Conservation (phyloP, 2,888 invertebrate genomes). For the Blastobasis adustella region DNA sequence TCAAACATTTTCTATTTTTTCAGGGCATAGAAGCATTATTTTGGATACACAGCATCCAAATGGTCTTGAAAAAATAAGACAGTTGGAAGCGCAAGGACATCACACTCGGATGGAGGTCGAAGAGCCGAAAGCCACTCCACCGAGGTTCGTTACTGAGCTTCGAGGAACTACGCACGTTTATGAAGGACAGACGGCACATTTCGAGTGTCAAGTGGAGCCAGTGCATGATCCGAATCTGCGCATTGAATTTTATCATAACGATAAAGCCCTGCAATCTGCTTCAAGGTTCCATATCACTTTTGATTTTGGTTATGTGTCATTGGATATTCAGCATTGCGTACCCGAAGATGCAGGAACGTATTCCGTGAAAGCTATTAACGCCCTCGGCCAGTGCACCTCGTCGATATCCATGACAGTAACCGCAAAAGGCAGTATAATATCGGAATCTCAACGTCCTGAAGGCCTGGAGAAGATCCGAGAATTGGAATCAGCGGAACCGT, state of each 20-base stretch:
- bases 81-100: slow-evolving; percentile 91
- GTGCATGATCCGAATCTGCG: slow-evolving; percentile 92
- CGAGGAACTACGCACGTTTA: slow-evolving; percentile 90
- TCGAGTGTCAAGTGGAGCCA: slow-evolving; percentile 95
- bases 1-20: slow-evolving; percentile 18
- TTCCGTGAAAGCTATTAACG: slow-evolving; percentile 93
- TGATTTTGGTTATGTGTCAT: slow-evolving; percentile 97
- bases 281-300: slow-evolving; percentile 95
- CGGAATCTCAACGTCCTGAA: slow-evolving; percentile 95
- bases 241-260: slow-evolving; percentile 94
- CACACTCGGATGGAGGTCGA: slow-evolving; percentile 87
- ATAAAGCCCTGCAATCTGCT: slow-evolving; percentile 92
- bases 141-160: slow-evolving; percentile 89
- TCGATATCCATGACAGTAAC: slow-evolving; percentile 88
- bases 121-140: slow-evolving; percentile 86
- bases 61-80: slow-evolving; percentile 91
- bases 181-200: slow-evolving; percentile 96
- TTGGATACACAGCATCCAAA: slow-evolving; percentile 94
- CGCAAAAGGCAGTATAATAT: slow-evolving; percentile 88
- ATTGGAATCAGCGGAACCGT: slow-evolving; percentile 87
- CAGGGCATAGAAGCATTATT: slow-evolving; percentile 88
- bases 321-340: slow-evolving; percentile 95
- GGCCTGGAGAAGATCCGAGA: slow-evolving; percentile 93
- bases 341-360: slow-evolving; percentile 98
- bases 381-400: slow-evolving; percentile 91